phyloP scores from a whole-genome alignment of 2,888 invertebrate species.

The Masnerella sp. region DNA sequence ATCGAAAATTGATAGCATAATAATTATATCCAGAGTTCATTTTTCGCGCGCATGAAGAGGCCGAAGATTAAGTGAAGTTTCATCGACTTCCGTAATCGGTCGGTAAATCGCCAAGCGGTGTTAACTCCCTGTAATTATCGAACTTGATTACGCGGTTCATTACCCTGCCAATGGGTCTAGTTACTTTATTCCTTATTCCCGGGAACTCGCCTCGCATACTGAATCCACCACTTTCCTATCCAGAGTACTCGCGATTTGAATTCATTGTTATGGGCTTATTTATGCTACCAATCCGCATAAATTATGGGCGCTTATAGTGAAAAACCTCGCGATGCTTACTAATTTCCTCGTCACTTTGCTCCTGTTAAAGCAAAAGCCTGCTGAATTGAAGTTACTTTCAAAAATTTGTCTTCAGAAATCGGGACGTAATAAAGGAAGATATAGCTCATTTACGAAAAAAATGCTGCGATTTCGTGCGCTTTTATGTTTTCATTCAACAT shows the following conservation, averaged over 20 bases:
- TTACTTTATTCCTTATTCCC: constrained; percentile 52
- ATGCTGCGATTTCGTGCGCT: constrained; percentile 9
- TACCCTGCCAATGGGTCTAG: constrained; percentile 63
- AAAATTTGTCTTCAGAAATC: too few relatives aligned
- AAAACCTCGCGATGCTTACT: constrained; percentile 4
- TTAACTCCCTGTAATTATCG: constrained; percentile 64
- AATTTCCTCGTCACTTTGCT: neutral
- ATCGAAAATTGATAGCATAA: constrained; percentile 31
- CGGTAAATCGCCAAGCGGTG: constrained; percentile 55
- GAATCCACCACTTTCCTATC: constrained; percentile 45
- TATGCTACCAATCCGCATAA: constrained; percentile 19
- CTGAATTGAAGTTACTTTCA: too few relatives aligned
- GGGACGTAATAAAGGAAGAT: too few relatives aligned
- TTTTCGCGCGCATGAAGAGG: too few relatives aligned
- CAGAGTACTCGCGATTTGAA: constrained; percentile 14
- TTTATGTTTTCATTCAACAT: constrained; percentile 2
- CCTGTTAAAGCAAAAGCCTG: neutral
- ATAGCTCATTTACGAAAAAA: too few relatives aligned
- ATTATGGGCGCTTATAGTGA: constrained; percentile 9
- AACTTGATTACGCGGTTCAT: constrained; percentile 62
- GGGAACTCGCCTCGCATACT: constrained; percentile 33
- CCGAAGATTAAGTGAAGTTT: constrained; percentile 59
- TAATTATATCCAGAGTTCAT: constrained; percentile 39
- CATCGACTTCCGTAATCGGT: constrained; percentile 60
- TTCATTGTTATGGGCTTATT: constrained; percentile 4